These are phyloP conservation scores for Oryzias woworae DNA, from an alignment of 2,113 vertebrate species.

Conservation along the genomic window DNA sequence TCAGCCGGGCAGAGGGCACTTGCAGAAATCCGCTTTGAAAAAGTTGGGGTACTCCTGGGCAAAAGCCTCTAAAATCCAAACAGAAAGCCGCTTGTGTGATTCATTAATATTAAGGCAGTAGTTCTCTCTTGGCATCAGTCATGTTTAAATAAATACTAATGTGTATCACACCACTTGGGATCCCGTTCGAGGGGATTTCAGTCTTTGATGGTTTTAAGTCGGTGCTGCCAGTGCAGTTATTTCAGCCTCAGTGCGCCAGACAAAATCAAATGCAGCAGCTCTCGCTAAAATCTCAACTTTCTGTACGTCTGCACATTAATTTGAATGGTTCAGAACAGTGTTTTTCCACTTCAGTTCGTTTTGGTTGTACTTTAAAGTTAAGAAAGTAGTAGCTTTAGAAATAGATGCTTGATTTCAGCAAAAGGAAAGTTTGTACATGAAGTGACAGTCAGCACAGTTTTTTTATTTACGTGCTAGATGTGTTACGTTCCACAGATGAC, in stretches of 20 bases:
- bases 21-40: constrained; percentile 6
- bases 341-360: not conserved
- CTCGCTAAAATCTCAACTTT: not conserved
- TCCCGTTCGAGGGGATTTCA: constrained; percentile 31
- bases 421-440: no score
- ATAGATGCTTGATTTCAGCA: no score
- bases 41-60: not conserved
- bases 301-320: constrained; percentile 5
- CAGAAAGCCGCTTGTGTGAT: constrained; percentile 9
- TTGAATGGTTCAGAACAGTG: not conserved
- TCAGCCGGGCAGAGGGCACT: no score
- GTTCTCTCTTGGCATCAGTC: constrained; percentile 30
- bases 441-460: no score
- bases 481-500: no score
- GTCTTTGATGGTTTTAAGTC: constrained; percentile 50
- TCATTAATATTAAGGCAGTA: constrained; percentile 30
- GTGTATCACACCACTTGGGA: constrained; percentile 30
- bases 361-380: no score
- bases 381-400: no score
- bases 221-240: constrained; percentile 6
- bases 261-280: constrained; percentile 18
- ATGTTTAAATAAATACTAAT: constrained; percentile 35
- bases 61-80: constrained; percentile 16
- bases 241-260: constrained; percentile 1
- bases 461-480: no score